Evolutionary conservation across 1,140 invertebrate genomes (phyloP).

Genomic region (Lordiphosa collinella): DNA sequence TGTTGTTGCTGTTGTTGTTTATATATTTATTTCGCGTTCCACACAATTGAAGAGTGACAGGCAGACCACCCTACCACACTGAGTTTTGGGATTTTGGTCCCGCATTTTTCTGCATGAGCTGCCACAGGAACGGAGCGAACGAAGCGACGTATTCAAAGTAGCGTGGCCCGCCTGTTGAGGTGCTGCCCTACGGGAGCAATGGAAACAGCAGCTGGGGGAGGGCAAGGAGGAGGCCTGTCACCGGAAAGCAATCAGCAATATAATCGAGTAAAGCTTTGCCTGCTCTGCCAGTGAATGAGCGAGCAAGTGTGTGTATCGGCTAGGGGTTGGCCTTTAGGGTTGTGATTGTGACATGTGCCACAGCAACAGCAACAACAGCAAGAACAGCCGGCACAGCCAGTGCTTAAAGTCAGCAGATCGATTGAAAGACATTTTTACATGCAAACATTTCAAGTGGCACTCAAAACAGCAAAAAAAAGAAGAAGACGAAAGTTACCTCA

Average conservation of each 20-base stretch:
- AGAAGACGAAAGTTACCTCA: not conserved
- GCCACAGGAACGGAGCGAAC: slow-evolving; percentile 27
- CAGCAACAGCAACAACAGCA: not conserved
- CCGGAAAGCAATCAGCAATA: slow-evolving; percentile 74
- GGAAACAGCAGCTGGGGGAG: not conserved
- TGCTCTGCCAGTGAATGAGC: not conserved
- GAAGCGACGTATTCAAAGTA: slow-evolving; percentile 46
- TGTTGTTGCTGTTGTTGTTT: slow-evolving; percentile 2
- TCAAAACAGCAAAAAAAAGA: not conserved
- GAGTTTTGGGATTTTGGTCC: slow-evolving; percentile 26
- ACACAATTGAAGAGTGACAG: slow-evolving; percentile 36
- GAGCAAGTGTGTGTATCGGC: slow-evolving; percentile 1
- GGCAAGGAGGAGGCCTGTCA: slow-evolving; percentile 37
- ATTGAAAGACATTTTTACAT: slow-evolving; percentile 5
- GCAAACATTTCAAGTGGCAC: not conserved
- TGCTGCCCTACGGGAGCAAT: slow-evolving; percentile 17
- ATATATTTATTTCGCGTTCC: slow-evolving; percentile 32
- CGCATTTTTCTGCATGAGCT: slow-evolving; percentile 68
- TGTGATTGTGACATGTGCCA: slow-evolving; percentile 50
- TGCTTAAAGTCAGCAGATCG: slow-evolving; percentile 30
- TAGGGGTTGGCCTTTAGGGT: slow-evolving; percentile 38
- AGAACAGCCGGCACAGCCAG: slow-evolving; percentile 6
- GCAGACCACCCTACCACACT: slow-evolving; percentile 14
- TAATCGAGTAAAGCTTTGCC: slow-evolving; percentile 64
- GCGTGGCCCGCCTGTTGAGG: slow-evolving; percentile 45